phyloP scores from a whole-genome alignment of 1,140 invertebrate species.

The Hyles euphorbiae region DNA sequence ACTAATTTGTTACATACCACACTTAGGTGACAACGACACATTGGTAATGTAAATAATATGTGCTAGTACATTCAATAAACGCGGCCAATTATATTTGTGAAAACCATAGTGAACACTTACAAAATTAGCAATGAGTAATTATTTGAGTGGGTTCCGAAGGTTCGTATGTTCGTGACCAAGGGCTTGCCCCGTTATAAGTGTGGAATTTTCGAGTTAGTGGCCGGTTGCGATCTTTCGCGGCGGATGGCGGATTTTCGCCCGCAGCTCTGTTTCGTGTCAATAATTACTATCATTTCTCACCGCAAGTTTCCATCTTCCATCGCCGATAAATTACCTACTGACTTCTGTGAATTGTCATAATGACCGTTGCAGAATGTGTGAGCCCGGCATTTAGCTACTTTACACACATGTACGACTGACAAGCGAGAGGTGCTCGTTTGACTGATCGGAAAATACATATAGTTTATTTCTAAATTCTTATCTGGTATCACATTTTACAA shows the following conservation, averaged over 20 bases:
- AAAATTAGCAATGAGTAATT: slow-evolving; percentile 10
- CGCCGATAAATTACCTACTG: slow-evolving; percentile 48
- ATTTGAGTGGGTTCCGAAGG: slow-evolving; percentile 8
- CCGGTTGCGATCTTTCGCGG: slow-evolving; percentile 51
- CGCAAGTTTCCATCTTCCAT: slow-evolving; percentile 49
- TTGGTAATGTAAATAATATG: too few relatives aligned
- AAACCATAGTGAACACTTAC: too few relatives aligned
- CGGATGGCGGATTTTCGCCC: slow-evolving; percentile 36
- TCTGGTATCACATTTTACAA: slow-evolving; percentile 3
- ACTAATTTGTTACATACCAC: slow-evolving; percentile 7
- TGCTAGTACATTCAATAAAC: too few relatives aligned
- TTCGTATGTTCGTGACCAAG: slow-evolving; percentile 39
- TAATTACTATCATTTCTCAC: slow-evolving; percentile 65
- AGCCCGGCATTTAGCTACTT: slow-evolving; percentile 43
- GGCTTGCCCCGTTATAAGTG: slow-evolving; percentile 54
- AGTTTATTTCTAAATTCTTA: neutral
- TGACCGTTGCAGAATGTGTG: slow-evolving; percentile 45
- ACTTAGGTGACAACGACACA: slow-evolving; percentile 7
- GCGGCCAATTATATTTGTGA: too few relatives aligned
- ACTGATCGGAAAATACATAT: too few relatives aligned
- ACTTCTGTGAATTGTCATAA: slow-evolving; percentile 66
- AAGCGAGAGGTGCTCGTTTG: slow-evolving; percentile 16
- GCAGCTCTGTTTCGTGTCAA: slow-evolving; percentile 58
- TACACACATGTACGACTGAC: slow-evolving; percentile 31
- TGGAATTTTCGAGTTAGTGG: slow-evolving; percentile 66